phyloP scores from a whole-genome alignment of 2,888 invertebrate genomes.

The Trilocha varians region DNA sequence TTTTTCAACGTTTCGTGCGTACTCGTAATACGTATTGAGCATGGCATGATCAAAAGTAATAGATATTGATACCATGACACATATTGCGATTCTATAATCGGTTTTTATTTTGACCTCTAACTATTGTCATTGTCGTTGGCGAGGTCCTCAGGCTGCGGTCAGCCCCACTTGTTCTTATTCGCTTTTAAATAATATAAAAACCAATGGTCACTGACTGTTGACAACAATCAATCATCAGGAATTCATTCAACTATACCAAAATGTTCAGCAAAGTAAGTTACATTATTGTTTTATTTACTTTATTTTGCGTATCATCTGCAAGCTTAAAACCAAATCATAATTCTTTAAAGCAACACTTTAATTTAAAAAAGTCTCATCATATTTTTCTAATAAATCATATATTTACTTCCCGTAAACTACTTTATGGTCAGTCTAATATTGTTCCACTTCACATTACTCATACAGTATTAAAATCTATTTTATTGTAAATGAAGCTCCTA shows the following conservation, averaged over 20 bases:
- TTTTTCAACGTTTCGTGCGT: no score
- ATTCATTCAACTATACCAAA: constrained; percentile 23
- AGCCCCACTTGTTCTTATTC: constrained; percentile 55
- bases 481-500: no score
- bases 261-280: constrained; percentile 46
- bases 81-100: constrained; percentile 44
- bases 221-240: constrained; percentile 11
- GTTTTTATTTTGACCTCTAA: constrained; percentile 42
- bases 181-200: constrained; percentile 54
- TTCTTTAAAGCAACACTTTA: no score
- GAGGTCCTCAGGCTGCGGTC: constrained; percentile 38
- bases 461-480: no score
- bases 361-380: no score
- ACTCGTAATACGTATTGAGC: constrained; percentile 14
- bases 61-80: constrained; percentile 53
- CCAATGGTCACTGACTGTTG: constrained; percentile 19
- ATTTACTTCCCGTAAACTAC: no score
- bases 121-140: constrained; percentile 45
- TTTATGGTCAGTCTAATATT: no score
- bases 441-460: no score
- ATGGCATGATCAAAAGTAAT: constrained; percentile 30
- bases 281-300: not conserved
- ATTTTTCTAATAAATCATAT: no score
- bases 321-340: no score
- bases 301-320: not conserved